A percentile compares a stretch with the other conserved stretches of the same genome.
Evolutionary conservation across 1,140 invertebrate genomes (phyloP).

Genomic region (Radopholus similis): DNA sequence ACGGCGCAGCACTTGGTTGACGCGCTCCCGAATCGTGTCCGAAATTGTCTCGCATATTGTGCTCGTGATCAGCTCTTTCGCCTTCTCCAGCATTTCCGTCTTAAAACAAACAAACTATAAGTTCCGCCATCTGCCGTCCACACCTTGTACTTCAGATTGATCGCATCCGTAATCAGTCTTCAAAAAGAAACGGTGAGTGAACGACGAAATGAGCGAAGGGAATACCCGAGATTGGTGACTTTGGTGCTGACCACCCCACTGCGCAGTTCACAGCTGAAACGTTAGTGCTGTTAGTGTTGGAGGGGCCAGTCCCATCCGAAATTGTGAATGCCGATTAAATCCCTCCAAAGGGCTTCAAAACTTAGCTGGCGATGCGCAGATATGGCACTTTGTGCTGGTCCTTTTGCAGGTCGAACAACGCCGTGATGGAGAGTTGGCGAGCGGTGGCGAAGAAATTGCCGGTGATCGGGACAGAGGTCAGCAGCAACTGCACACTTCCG

Average conservation of each 20-base stretch:
- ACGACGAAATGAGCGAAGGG: too few relatives aligned
- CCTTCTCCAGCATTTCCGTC: slow-evolving; percentile 44
- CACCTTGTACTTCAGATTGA: slow-evolving; percentile 48
- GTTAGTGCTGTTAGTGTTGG: too few relatives aligned
- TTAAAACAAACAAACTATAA: slow-evolving; percentile 18
- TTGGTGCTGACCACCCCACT: slow-evolving; percentile 41
- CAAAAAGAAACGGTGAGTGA: too few relatives aligned
- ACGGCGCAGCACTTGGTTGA: slow-evolving; percentile 26
- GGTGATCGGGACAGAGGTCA: slow-evolving; percentile 36
- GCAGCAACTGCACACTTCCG: slow-evolving; percentile 41
- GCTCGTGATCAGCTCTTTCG: slow-evolving; percentile 36
- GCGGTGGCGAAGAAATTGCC: slow-evolving; percentile 32
- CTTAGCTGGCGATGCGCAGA: not conserved
- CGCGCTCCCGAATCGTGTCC: slow-evolving; percentile 34
- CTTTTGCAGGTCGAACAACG: slow-evolving; percentile 44
- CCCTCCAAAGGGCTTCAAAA: not conserved
- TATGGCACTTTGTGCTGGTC: slow-evolving; percentile 36
- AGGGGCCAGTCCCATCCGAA: too few relatives aligned
- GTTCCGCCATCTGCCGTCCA: not conserved
- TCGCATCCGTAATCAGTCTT: slow-evolving; percentile 37
- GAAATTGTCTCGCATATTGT: slow-evolving; percentile 44
- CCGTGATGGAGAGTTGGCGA: slow-evolving; percentile 44
- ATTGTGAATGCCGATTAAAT: too few relatives aligned
- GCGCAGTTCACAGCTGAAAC: slow-evolving; percentile 23
- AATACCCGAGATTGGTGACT: slow-evolving; percentile 36